Base-by-base conservation (phyloP, 2,113 vertebrate species). In the Serinus canaria region DNA sequence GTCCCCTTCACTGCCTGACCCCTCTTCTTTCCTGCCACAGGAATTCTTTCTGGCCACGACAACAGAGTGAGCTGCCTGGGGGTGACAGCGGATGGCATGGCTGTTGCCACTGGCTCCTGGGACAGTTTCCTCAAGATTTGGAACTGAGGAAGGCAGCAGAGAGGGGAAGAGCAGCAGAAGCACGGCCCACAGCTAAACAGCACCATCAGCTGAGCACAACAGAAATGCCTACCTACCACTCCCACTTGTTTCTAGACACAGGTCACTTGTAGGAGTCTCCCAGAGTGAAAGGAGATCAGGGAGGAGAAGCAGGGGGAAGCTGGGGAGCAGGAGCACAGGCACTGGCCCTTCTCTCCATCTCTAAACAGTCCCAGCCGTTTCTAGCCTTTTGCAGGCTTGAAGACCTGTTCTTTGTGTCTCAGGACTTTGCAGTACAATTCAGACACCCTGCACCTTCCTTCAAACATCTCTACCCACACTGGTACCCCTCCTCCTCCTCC, bases 101-200 rank as follows among this genome's bases (percentile, higher is more conserved):
- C 99, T 0, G 98, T 98, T 87, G 99, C 99, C 92, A 99, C 99
- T 4, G 99, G 99, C 86, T 99, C 99, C 96, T 99, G 99, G 99
- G 99, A 99, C 97, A 99, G 99, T 98, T 99, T 99, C 98, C 98
- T 99, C 95, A 99, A 99, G 97, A 97, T 99, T 87, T 99, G 99
- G 99, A 99, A 99, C 97, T 99, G 98, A 98, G 77, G 89, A 87
- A 0, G 0, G 55, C 64, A 30, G 72, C 49, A 27, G 52, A 55
- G 30, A 69, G 53, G 44, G 78, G 68, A 93, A 55, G 59, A 86
- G 98, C 75, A 84, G 63, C 3, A 2, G 88, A 79, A 96, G 78
- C 78, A 87, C 0, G 8, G 78, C 81, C 80, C 78, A 55, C 89
- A 64, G 37, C 47, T 59, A 56, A 47, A 41, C 41, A 69, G 63